phyloP scores from a whole-genome alignment of 1,140 invertebrate genomes.

The Sarcophaga peregrina region DNA sequence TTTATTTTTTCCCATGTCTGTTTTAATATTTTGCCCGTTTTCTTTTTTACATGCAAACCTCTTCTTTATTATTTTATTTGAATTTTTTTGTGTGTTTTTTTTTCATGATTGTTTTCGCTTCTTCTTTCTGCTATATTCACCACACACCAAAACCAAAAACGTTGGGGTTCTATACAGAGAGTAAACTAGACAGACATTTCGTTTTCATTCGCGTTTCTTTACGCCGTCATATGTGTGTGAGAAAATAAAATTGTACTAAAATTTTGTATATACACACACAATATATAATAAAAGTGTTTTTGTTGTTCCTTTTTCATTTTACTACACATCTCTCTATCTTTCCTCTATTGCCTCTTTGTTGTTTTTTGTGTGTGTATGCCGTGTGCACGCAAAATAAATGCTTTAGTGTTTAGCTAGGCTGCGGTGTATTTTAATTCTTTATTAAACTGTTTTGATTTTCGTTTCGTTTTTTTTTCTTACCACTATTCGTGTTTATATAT shows the following conservation, averaged over 20 bases:
- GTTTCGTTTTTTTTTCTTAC: conserved; percentile 26
- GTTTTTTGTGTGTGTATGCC: background rate
- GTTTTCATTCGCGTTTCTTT: conserved; percentile 34
- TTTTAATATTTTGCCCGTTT: conserved; percentile 46
- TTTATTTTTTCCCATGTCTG: conserved; percentile 45
- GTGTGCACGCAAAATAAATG: background rate
- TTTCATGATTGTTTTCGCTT: too few relatives aligned
- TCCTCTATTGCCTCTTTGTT: background rate
- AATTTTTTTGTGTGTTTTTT: background rate
- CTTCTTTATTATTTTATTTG: conserved; percentile 27
- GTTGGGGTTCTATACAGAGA: conserved; percentile 10
- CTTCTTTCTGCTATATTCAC: too few relatives aligned
- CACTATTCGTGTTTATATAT: background rate
- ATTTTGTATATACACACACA: too few relatives aligned
- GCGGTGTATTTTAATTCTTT: background rate
- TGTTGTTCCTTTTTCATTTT: background rate
- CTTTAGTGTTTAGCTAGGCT: too few relatives aligned
- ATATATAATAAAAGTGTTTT: background rate
- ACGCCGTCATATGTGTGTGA: conserved; percentile 9
- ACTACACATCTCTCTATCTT: background rate
- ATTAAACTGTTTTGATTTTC: background rate
- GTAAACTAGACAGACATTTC: conserved; percentile 1
- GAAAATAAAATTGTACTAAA: conserved; percentile 15
- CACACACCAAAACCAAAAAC: background rate
- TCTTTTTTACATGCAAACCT: conserved; percentile 38